Base-by-base conservation (phyloP, 2,113 vertebrate genomes). In the Bambusicola thoracicus region DNA sequence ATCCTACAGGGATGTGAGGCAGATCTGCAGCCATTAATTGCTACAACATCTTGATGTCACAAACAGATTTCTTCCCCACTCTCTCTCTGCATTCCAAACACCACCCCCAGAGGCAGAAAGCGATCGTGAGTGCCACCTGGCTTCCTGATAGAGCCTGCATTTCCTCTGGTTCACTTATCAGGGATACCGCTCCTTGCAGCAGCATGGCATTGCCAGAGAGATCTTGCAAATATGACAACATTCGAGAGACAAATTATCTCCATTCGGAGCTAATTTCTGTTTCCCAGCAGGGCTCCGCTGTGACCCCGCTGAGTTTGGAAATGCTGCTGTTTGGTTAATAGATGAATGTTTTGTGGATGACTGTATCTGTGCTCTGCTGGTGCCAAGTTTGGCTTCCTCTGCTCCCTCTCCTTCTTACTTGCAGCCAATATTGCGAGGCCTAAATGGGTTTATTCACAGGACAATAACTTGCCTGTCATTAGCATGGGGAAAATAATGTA, bases 381-480 rank as follows among this genome's bases (percentile, higher is more conserved):
- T 78, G 94, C 93, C 79, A 87, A 21, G 67, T 87, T 76, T 79
- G 90, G 79, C 94, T 97, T 91, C 80, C 92, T 80, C 73, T 85
- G 94, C 94, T 93, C 95, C 63, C 92, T 93, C 55, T 38, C 96
- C 97, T 95, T 92, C 95, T 91, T 87, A 25, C 94, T 96, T 85
- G 93, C 96, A 96, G 96, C 97, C 97, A 56, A 81, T 17, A 3
- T 92, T 83, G 51, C 38, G n/a, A 86, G 51, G 49, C 90, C 96
- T 94, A 94, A 96, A 74, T 96, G 97, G 97, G 44, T 97, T 96
- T 97, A 94, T 97, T 97, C 97, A 76, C 72, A 30, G 96, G 95
- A 85, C 88, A 55, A 81, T 90, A 78, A 65, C 91, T 77, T 58
- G 59, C 49, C 46, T 61, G 69, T 93, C 83, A 78, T 97, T 96